Evolutionary conservation across 2,888 invertebrate genomes (phyloP).

Genomic region (Hirtodrosophila trivittata): DNA sequence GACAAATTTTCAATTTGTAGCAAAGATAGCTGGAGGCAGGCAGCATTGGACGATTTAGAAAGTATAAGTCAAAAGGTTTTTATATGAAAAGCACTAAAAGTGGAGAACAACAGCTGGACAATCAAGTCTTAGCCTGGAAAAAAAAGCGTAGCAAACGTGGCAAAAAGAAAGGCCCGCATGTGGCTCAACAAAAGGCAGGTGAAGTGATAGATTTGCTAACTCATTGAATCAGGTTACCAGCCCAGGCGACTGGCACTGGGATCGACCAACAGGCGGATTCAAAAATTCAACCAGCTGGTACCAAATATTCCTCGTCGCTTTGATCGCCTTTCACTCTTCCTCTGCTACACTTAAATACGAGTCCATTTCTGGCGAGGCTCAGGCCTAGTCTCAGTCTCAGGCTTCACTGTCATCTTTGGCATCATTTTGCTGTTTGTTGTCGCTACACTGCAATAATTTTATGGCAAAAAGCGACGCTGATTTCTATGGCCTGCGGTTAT

Average conservation of each 20-base stretch:
- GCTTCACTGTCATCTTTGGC: constrained; percentile 24
- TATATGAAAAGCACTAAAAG: constrained; percentile 34
- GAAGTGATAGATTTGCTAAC: constrained; percentile 66
- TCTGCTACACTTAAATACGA: constrained; percentile 37
- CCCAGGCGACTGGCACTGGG: constrained; percentile 36
- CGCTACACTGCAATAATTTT: constrained; percentile 50
- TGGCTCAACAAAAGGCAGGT: constrained; percentile 17
- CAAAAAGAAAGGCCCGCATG: constrained; percentile 57
- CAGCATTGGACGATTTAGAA: constrained; percentile 51
- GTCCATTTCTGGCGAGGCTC: constrained; percentile 3
- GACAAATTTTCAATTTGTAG: constrained; percentile 66
- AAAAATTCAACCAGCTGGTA: constrained; percentile 49
- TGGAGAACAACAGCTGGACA: constrained; percentile 45
- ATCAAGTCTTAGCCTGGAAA: constrained; percentile 47
- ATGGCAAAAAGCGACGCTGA: constrained; percentile 50
- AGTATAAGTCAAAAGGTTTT: constrained; percentile 49
- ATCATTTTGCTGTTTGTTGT: constrained; percentile 52
- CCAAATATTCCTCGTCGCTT: constrained; percentile 17
- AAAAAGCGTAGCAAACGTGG: constrained; percentile 43
- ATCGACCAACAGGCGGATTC: constrained; percentile 15
- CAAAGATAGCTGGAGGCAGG: constrained; percentile 46
- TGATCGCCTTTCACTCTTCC: constrained; percentile 56
- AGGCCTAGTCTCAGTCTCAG: not conserved
- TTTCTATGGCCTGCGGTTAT: constrained; percentile 54
- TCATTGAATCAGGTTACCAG: constrained; percentile 71